Evolutionary conservation across 2,888 invertebrate species (phyloP), one percentile per base, ranked within the genome.

Genomic region (Pollenia labialis): DNA sequence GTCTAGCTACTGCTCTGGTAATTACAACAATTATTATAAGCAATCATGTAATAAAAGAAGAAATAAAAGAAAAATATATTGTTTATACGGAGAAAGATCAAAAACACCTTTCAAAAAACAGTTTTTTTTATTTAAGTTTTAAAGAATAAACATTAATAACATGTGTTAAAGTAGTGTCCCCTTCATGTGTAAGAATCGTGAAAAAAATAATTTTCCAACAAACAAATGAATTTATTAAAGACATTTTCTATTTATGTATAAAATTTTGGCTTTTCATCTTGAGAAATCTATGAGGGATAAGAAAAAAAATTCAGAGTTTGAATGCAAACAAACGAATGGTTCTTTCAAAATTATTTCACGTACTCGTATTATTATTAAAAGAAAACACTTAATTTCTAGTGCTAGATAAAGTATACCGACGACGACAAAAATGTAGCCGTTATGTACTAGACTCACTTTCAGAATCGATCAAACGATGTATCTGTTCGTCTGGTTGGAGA

Each of bases 301-400:
- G n/a, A n/a, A 60, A 76, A 48, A 74, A 83, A 79, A 84, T 40
- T 18, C 80, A 62, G 54, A 54, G 74, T 74, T 83, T 72, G 44
- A 79, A 84, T 84, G 66, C 79, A 72, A 84, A 74, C 66, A 68
- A 74, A 84, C 62, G 58, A 72, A 42, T 54, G 52, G 52, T 62
- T 64, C 71, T 14, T 80, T 52, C 8, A 14, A n/a, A 75, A 75
- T 69, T 60, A 32, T 48, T 48, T 48, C 44, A 54, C 60, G 32
- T 60, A 58, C 62, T 66, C 40, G 54, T 85, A 50, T 74, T 74
- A 72, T 81, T 23, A 85, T 32, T 32, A 32, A 6, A 66, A 76
- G 81, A 62, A 85, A 81, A 71, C 76, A 81, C 60, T 72, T 81
- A 32, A 68, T 81, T 72, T 64, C 9, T 16, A 40, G 14, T 66